phyloP scores from a whole-genome alignment of 2,797 vertebrate species.

The Cygnus olor region DNA sequence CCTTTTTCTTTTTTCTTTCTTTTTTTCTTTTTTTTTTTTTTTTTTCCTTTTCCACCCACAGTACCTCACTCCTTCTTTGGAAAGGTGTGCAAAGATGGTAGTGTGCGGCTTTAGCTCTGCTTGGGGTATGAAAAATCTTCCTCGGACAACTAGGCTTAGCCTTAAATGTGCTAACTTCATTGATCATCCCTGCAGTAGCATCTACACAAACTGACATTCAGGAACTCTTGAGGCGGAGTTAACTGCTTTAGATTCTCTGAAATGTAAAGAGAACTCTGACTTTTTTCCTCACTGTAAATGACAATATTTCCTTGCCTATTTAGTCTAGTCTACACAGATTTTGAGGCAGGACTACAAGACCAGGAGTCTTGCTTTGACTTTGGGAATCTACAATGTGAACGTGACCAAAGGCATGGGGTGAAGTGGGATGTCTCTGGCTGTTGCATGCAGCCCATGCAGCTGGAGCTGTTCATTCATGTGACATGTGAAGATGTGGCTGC shows the following conservation, averaged over 20 bases:
- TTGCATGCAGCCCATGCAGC: neutral
- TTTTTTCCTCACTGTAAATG: neutral
- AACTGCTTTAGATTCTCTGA: neutral
- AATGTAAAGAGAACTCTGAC: neutral
- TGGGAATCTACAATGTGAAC: neutral
- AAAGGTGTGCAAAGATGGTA: neutral
- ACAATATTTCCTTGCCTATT: neutral
- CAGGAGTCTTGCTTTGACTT: neutral
- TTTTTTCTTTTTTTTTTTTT: neutral
- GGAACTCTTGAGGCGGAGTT: neutral
- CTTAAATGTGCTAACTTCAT: neutral
- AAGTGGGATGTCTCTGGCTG: accelerated
- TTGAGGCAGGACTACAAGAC: neutral
- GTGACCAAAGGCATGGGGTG: accelerated
- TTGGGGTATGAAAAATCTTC: neutral
- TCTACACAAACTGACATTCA: neutral
- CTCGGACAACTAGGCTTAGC: neutral
- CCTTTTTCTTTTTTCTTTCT: neutral
- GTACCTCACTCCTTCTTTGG: neutral
- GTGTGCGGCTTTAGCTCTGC: neutral
- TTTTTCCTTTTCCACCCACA: neutral
- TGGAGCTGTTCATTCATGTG: neutral
- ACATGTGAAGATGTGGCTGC: accelerated
- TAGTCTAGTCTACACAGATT: accelerated
- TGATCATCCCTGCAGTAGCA: neutral